phyloP scores from a whole-genome alignment of 2,113 vertebrate genomes.

The Ophiodon elongatus region DNA sequence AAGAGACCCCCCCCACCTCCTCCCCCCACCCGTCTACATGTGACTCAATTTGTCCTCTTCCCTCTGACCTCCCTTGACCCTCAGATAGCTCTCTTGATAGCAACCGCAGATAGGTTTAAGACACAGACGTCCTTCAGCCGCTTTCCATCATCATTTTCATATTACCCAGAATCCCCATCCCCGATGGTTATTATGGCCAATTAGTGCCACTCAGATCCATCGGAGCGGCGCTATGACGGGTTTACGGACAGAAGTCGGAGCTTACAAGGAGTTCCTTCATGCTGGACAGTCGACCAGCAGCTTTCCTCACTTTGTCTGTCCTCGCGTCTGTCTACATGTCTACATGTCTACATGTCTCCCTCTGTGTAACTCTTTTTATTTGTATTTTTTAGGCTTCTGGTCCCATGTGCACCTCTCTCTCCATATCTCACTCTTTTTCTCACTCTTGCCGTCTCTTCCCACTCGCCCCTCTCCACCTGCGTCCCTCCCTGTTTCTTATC shows the following conservation, averaged over 20 bases:
- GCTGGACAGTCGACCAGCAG: constrained; percentile 47
- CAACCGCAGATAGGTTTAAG: constrained; percentile 49
- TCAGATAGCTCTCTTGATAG: constrained; percentile 45
- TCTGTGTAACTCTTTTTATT: background rate
- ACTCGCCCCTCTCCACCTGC: background rate
- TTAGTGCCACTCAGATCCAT: constrained; percentile 63
- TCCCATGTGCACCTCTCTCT: background rate
- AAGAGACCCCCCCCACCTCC: background rate
- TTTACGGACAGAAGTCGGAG: constrained; percentile 42
- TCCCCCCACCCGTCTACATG: constrained; percentile 4
- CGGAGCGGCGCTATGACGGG: constrained; percentile 35
- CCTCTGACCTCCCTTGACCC: constrained; percentile 40
- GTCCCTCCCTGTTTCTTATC: constrained; percentile 19
- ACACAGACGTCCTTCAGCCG: constrained; percentile 57
- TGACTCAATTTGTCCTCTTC: constrained; percentile 8
- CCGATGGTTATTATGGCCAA: constrained; percentile 68
- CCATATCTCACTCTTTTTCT: background rate
- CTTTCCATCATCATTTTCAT: constrained; percentile 74
- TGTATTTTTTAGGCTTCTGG: background rate
- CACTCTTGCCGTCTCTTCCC: background rate
- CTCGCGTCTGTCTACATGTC: background rate
- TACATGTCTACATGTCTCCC: background rate
- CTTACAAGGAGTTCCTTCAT: constrained; percentile 67
- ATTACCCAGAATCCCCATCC: constrained; percentile 60
- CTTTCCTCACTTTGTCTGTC: constrained; percentile 1